A percentile compares a stretch with the other conserved stretches of the same genome.
Conservation (phyloP, 2,888 invertebrate species). For the Drosophila austrosaltans region DNA sequence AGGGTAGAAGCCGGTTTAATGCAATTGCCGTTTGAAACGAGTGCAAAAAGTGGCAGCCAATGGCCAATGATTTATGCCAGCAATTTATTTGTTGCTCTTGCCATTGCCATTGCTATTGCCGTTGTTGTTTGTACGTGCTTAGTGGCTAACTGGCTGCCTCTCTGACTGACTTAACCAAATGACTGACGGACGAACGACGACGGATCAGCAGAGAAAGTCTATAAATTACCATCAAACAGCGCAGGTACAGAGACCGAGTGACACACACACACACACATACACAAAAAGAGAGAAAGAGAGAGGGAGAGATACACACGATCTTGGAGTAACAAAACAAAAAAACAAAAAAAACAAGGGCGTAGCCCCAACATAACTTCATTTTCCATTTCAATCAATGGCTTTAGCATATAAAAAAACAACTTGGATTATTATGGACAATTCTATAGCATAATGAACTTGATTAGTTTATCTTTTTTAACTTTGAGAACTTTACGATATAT, state of each 20-base stretch:
- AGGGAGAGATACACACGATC: not conserved
- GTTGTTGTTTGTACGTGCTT: constrained; percentile 48
- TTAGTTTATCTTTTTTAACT: too few relatives aligned
- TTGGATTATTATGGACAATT: too few relatives aligned
- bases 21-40: constrained; percentile 64
- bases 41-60: constrained; percentile 74
- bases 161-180: not conserved
- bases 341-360: not conserved
- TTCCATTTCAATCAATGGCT: too few relatives aligned
- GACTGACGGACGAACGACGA: constrained; percentile 34
- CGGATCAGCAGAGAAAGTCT: constrained; percentile 78
- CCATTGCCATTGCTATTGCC: constrained; percentile 1
- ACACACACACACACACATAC: constrained; percentile 54
- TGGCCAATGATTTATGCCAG: constrained; percentile 80
- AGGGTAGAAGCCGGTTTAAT: constrained; percentile 22
- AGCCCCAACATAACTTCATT: not conserved
- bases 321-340: not conserved
- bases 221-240: constrained; percentile 69
- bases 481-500: too few relatives aligned
- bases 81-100: constrained; percentile 74
- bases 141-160: not conserved
- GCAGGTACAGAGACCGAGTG: constrained; percentile 63
- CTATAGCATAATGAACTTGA: too few relatives aligned
- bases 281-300: not conserved
- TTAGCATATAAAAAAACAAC: too few relatives aligned